phyloP scores from a whole-genome alignment of 2,797 vertebrate genomes.

The Melanotaenia boesemani region DNA sequence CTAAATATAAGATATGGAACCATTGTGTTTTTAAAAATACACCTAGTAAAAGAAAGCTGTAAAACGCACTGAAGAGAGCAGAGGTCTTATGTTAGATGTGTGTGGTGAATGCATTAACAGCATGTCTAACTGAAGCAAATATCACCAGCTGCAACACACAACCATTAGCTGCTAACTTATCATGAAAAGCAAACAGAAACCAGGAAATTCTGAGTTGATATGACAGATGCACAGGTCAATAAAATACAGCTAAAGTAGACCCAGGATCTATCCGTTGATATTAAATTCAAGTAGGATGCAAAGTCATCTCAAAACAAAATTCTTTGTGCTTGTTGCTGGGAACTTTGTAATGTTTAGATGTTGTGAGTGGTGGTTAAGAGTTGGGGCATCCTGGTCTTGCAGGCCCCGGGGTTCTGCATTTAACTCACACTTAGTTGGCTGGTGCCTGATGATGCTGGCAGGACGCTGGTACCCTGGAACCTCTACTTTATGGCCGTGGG shows the following conservation, averaged over 20 bases:
- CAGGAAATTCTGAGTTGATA: constrained; percentile 27
- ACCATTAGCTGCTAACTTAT: constrained; percentile 20
- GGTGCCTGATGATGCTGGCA: too few species aligned
- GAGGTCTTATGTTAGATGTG: background rate
- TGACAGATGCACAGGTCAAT: constrained; percentile 3
- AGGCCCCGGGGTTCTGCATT: too few species aligned
- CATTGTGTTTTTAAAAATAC: background rate
- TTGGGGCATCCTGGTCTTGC: too few species aligned
- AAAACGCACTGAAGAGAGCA: background rate
- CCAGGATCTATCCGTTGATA: background rate
- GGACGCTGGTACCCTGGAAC: too few species aligned
- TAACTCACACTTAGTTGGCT: too few species aligned
- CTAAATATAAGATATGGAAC: constrained; percentile 1
- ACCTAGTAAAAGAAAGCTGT: background rate
- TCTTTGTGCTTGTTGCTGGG: too few species aligned
- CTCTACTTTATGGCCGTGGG: too few species aligned
- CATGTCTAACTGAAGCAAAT: constrained; percentile 37
- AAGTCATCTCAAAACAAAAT: too few species aligned
- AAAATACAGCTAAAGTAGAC: constrained; percentile 1
- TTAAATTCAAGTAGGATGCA: background rate
- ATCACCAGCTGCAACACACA: constrained; percentile 27
- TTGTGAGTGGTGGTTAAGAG: too few species aligned
- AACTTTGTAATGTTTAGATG: too few species aligned
- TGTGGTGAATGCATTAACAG: background rate
- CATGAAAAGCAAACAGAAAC: constrained; percentile 48